Base-by-base conservation (phyloP, 2,888 invertebrate genomes). In the Eucera pruinosa region DNA sequence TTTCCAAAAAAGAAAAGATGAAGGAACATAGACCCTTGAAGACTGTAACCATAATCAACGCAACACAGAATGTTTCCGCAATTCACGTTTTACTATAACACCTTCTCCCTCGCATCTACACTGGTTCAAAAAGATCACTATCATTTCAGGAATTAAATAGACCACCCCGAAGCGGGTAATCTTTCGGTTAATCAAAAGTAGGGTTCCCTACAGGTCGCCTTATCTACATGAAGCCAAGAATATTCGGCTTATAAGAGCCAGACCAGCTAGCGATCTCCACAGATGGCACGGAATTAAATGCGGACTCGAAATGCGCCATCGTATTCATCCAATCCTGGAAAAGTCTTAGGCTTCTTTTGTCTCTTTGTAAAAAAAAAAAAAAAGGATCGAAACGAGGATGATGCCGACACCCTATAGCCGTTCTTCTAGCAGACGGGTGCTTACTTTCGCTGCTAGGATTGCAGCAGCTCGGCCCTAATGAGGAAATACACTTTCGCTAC, bases 401-500 rank as follows among this genome's bases (percentile, higher is more conserved):
- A 66, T 15, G 36, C 30, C 25, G 27, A 20, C 54, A 18, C 50
- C 47, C 33, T 61, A 45, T 23, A 50, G 41, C 36, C 43, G 27
- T 76, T 55, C 47, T 25, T 52, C 54, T 9, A 41, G 41, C 39
- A 65, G 60, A 72, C 65, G 73, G 50, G 60, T 54, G 70, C 70
- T 77, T 60, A 58, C 77, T 78, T 79, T 78, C 76, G 66, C 61
- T 39, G 62, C 79, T 73, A 75, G 76, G 76, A 73, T 85, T 74
- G 85, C 84, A 72, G 58, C 69, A 74, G 66, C 61, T 61, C 66
- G 55, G 57, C 43, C 77, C 85, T 85, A 85, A 85, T 85, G 85
- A 85, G 86, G 70, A 76, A 86, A 86, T 81, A 85, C 83, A 86
- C 85, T 86, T 86, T 85, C 78, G 79, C 69, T 71, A 67, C 69